A percentile compares a stretch with the other conserved stretches of the same genome.
Evolutionary conservation across 2,888 invertebrate genomes (phyloP).

Genomic region (Mallateleia sp.): DNA sequence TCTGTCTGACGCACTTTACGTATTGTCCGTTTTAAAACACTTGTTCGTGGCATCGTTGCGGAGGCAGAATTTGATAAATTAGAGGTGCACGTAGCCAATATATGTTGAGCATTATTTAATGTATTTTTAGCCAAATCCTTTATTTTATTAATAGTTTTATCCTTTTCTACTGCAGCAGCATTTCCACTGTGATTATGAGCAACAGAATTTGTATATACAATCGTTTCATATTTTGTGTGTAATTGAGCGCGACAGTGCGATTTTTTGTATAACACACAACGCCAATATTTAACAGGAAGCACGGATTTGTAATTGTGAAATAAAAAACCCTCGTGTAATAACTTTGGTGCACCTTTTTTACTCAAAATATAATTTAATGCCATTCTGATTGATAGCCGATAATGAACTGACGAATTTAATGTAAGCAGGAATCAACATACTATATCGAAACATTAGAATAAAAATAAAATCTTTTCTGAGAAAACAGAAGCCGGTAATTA

Average conservation of each 20-base stretch:
- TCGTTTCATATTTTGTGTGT: neutral
- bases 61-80: neutral
- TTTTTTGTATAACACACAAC: neutral
- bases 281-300: neutral
- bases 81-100: neutral
- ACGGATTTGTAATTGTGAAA: neutral
- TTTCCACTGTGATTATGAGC: conserved; percentile 1
- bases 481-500: no score
- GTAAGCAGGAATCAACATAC: no score
- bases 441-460: no score
- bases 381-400: no score
- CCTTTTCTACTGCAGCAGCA: no score
- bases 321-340: neutral
- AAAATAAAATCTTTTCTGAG: no score
- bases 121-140: neutral
- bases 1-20: no score
- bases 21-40: conserved; percentile 2
- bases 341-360: neutral
- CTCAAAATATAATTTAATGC: neutral
- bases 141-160: no score
- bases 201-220: neutral
- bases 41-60: neutral
- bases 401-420: no score
- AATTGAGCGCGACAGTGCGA: neutral
- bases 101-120: conserved; percentile 19